Conservation (phyloP, 23 tunicate species). For the Corella eumyota region DNA sequence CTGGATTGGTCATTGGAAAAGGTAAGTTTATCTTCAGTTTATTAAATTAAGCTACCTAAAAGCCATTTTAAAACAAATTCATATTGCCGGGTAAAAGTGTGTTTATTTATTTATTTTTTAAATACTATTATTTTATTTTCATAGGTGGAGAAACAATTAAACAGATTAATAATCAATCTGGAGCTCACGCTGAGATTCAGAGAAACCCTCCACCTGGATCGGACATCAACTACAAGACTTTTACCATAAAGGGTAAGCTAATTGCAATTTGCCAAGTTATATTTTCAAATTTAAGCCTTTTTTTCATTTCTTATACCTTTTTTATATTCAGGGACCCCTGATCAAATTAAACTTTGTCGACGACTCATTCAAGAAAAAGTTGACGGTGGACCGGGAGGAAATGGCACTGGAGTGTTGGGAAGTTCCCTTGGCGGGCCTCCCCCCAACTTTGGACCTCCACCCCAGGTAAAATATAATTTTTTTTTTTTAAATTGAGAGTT, state of each 20-base stretch:
- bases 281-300: neutral
- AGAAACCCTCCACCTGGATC: slow-evolving; percentile 83
- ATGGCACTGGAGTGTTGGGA: neutral
- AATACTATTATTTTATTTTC: neutral
- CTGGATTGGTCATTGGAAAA: slow-evolving; percentile 99
- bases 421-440: slow-evolving; percentile 40
- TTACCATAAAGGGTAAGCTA: slow-evolving; percentile 75
- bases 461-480: no score
- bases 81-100: no score
- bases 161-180: slow-evolving; percentile 90
- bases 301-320: neutral
- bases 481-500: no score
- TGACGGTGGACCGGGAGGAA: slow-evolving; percentile 63
- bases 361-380: slow-evolving; percentile 97
- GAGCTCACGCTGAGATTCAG: slow-evolving; percentile 94
- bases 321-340: slow-evolving; percentile 64
- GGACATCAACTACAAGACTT: slow-evolving; percentile 87
- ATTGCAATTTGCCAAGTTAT: neutral
- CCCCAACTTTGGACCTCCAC: slow-evolving; percentile 50
- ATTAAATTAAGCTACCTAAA: no score
- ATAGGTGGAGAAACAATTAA: slow-evolving; percentile 98
- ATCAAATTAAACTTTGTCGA: slow-evolving; percentile 73
- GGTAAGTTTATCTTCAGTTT: slow-evolving; percentile 17
- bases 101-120: neutral
- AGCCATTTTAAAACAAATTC: no score